Evolutionary conservation across 2,113 vertebrate species (phyloP).

Genomic region (Oxyruncus cristatus): DNA sequence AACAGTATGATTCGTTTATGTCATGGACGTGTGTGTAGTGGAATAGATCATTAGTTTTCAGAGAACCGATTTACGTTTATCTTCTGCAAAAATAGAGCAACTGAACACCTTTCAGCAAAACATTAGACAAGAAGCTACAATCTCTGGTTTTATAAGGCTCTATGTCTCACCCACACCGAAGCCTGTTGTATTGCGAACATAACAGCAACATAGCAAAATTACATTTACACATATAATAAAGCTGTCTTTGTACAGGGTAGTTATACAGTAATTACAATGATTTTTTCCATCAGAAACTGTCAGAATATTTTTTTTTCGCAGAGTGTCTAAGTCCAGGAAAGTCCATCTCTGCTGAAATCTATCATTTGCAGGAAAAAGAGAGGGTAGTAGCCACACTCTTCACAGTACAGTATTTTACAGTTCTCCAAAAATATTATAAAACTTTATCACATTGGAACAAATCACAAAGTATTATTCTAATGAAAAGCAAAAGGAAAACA

Average conservation of each 20-base stretch:
- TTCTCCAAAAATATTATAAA: not conserved
- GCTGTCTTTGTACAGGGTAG: constrained; percentile 29
- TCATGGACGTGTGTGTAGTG: not conserved
- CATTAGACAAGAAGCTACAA: constrained; percentile 13
- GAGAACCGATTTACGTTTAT: not conserved
- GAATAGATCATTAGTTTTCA: not conserved
- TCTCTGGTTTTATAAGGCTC: constrained; percentile 50
- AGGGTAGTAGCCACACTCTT: not conserved
- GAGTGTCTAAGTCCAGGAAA: not conserved
- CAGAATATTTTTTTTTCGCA: not conserved
- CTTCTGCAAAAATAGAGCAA: constrained; percentile 37
- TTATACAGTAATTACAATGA: constrained; percentile 49
- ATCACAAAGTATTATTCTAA: not conserved
- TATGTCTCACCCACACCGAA: constrained; percentile 6
- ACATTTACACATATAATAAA: constrained; percentile 55
- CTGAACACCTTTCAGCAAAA: constrained; percentile 11
- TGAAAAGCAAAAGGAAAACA: not conserved
- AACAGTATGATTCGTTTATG: not conserved
- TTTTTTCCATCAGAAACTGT: constrained; percentile 3
- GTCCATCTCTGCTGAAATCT: not conserved
- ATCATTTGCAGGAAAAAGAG: not conserved
- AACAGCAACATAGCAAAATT: constrained; percentile 44
- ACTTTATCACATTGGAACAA: not conserved
- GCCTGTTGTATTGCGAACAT: not conserved
- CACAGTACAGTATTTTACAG: not conserved